Evolutionary conservation across 2,113 vertebrate species (phyloP), one percentile per base, ranked within the genome.

Genomic region (Irena cyanogastra): DNA sequence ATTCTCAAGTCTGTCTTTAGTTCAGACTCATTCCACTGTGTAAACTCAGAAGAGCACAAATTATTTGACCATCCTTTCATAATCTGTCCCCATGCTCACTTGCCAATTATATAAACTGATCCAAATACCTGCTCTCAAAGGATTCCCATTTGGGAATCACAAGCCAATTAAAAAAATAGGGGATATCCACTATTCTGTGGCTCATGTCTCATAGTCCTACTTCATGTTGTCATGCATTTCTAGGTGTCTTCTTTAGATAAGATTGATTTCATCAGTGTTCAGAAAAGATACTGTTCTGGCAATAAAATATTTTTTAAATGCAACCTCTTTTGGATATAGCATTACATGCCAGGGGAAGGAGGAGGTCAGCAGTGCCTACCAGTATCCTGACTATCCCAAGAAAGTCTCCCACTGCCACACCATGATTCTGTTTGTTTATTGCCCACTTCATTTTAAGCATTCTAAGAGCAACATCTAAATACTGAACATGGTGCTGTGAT

Each of bases 1-100:
- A 97, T 97, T 97, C 97, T 96, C 96, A 92, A 96, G 93, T 95
- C 95, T 95, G 93, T 96, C 95, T 95, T 94, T 96, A 97, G 96
- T 93, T 96, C 96, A 95, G 92, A 96, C 65, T 92, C 93, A 94
- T 97, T 97, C 95, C 96, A 72, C 90, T 96, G 95, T 95, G 95
- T 95, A 97, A 97, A 97, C 87, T 85, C 93, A 93, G 71, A 88
- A 95, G 92, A 87, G 93, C 94, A 92, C 96, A 95, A 97, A 97
- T 97, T 96, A 96, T 95, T 97, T 97, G 94, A 95, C 97, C 93
- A 86, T 94, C 90, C 95, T 93, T 95, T 96, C 95, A 82, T 97
- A 96, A 97, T 97, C 95, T 96, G 85, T 96, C 93, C 92, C 96
- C 64, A 72, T 10, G 78, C 91, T 95, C 70, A 26, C 63, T 95